Conservation (phyloP, 2,888 invertebrate genomes). For the Drosophila antonietae region DNA sequence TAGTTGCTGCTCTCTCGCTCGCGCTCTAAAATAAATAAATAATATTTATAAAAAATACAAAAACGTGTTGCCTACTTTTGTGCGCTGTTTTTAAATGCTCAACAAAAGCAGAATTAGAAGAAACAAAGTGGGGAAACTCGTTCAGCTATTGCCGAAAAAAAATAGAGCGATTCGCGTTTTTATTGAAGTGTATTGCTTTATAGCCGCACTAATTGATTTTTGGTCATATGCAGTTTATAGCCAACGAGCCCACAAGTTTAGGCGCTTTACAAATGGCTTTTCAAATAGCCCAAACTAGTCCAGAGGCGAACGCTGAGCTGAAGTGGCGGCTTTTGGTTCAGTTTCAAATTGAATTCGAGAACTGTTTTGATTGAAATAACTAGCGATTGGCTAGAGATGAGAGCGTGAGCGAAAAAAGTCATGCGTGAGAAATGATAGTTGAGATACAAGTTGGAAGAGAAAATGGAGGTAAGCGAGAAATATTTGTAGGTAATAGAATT, state of each 20-base stretch:
- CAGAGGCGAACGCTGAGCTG: slow-evolving; percentile 23
- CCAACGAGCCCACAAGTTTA: neutral
- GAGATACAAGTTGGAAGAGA: neutral
- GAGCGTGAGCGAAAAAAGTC: neutral
- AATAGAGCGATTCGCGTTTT: slow-evolving; percentile 20
- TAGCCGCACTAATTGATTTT: slow-evolving; percentile 52
- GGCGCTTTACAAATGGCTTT: slow-evolving; percentile 14
- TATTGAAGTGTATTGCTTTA: slow-evolving; percentile 39
- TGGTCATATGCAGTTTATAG: slow-evolving; percentile 42
- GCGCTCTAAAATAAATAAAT: neutral
- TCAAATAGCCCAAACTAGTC: slow-evolving; percentile 6
- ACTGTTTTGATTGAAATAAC: slow-evolving; percentile 32
- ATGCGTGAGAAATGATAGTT: neutral
- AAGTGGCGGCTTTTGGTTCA: slow-evolving; percentile 31
- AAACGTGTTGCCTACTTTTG: slow-evolving; percentile 57
- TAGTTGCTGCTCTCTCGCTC: neutral
- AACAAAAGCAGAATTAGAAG: slow-evolving; percentile 10
- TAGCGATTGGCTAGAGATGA: slow-evolving; percentile 9
- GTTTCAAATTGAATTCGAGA: slow-evolving; percentile 34
- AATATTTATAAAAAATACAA: neutral
- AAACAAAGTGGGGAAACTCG: neutral
- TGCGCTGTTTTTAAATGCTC: slow-evolving; percentile 31
- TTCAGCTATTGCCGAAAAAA: slow-evolving; percentile 12
- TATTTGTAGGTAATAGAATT: too few relatives aligned
- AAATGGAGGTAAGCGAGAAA: too few relatives aligned